Base-by-base conservation (phyloP, 2,888 invertebrate genomes). In the Camponotus fellah region DNA sequence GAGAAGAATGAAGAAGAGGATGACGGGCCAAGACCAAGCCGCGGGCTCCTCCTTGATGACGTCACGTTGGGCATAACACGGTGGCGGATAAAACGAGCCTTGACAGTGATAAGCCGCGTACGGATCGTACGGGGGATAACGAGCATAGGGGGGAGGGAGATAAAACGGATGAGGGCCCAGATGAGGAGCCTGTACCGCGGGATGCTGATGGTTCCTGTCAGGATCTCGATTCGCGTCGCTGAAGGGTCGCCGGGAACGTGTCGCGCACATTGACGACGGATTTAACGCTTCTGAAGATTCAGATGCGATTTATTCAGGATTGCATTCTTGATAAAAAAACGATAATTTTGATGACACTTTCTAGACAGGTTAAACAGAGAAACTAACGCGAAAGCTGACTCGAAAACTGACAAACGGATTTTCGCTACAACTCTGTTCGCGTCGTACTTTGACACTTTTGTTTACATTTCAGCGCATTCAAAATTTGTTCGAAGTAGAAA, bases 241-340 rank as follows among this genome's bases (percentile, higher is more conserved):
- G 82, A 26, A 49, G 46, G 85, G 3, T 17, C 32, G 68, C 9
- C 68, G 53, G 6, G 82, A 69, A 26, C 84, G 80, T 14, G 87
- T 32, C 34, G 86, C 82, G n/a, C 89, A 84, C 89, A 89, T 89
- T 69, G 46, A 46, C 83, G 84, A 87, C 65, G 43, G 12, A 3
- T 12, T 26, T 26, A 26, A 26, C 26, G 26, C 26, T 26, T 26
- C 6, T 14, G 46, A n/a, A 40, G n/a, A 32, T n/a, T 66, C 12
- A 46, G 17, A 46, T 17, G 46, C 46, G 12, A 46, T 1, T 46
- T 5, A 17, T 46, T 46, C 14, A 46, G 14, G 46, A 46, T 46
- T 32, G 26, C 66, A 76, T 66, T 26, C 21, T 56, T 26, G 53
- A 3, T 53, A 26, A 17, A 40, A 3, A 26, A 26, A n/a, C 40